phyloP scores from a whole-genome alignment of 1,140 invertebrate genomes.

The Drosophila tropicalis region DNA sequence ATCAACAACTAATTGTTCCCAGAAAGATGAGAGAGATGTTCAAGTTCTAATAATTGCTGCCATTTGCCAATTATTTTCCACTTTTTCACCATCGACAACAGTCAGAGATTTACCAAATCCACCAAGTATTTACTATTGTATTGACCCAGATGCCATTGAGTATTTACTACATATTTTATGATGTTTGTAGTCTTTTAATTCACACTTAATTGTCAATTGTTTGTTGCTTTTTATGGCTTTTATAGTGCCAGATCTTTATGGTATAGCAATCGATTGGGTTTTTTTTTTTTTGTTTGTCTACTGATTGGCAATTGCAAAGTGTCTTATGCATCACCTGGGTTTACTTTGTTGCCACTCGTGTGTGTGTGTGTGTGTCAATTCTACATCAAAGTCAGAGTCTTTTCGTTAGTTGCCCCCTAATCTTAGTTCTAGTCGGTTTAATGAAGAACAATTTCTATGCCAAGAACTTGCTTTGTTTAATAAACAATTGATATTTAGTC shows the following conservation, averaged over 20 bases:
- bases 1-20: constrained; percentile 24
- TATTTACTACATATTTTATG: constrained; percentile 47
- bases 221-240: constrained; percentile 41
- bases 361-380: not conserved
- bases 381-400: not conserved
- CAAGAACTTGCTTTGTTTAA: too few species aligned
- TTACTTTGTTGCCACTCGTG: not conserved
- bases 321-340: not conserved
- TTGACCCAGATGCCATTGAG: constrained; percentile 61
- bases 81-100: not conserved
- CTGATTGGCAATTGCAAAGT: constrained; percentile 35
- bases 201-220: constrained; percentile 51
- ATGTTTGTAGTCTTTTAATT: constrained; percentile 62
- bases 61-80: constrained; percentile 2
- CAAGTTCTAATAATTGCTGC: constrained; percentile 26
- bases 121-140: not conserved
- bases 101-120: constrained; percentile 9
- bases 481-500: too few species aligned
- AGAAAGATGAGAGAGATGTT: constrained; percentile 49
- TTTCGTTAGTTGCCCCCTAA: not conserved
- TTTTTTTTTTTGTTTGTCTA: too few species aligned
- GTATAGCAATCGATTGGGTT: constrained; percentile 49
- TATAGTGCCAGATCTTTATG: constrained; percentile 41
- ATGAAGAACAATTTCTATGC: too few species aligned
- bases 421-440: not conserved